Conservation (phyloP, 2,113 vertebrate genomes). For the Halcyon malimbica region DNA sequence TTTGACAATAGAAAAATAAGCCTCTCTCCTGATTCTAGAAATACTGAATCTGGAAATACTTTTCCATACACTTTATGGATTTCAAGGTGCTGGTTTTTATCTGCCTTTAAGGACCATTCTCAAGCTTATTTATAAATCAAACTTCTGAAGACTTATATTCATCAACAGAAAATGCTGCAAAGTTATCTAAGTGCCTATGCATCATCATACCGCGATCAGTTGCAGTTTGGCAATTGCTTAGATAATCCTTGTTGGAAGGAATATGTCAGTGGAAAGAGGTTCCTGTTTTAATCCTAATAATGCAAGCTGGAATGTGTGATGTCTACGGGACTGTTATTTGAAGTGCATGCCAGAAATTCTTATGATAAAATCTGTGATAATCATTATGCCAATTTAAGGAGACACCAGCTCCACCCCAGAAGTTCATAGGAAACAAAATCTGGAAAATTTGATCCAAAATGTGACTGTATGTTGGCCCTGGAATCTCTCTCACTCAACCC, state of each 20-base stretch:
- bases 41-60: not conserved
- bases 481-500: not conserved
- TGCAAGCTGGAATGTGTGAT: slow-evolving; percentile 6
- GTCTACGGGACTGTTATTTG: slow-evolving; percentile 30
- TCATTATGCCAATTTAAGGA: slow-evolving; percentile 12
- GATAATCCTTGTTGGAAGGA: slow-evolving; percentile 1
- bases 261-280: not conserved
- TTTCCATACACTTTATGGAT: not conserved
- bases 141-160: not conserved
- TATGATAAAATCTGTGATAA: slow-evolving; percentile 33
- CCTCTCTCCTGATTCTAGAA: not conserved
- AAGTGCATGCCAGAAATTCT: slow-evolving; percentile 55
- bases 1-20: not conserved
- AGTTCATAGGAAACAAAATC: not conserved
- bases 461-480: not conserved
- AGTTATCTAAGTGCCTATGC: not conserved
- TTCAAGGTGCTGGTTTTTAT: not conserved
- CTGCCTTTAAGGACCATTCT: not conserved
- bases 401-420: not conserved
- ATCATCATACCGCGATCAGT: not conserved
- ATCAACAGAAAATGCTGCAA: too few species aligned
- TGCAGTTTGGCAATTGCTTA: not conserved
- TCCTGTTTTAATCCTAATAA: slow-evolving; percentile 38
- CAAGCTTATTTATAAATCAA: not conserved
- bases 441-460: not conserved